A percentile compares a stretch with the other conserved stretches of the same genome.
Evolutionary conservation across 1,140 invertebrate genomes (phyloP).

Genomic region (Penaeus japonicus): DNA sequence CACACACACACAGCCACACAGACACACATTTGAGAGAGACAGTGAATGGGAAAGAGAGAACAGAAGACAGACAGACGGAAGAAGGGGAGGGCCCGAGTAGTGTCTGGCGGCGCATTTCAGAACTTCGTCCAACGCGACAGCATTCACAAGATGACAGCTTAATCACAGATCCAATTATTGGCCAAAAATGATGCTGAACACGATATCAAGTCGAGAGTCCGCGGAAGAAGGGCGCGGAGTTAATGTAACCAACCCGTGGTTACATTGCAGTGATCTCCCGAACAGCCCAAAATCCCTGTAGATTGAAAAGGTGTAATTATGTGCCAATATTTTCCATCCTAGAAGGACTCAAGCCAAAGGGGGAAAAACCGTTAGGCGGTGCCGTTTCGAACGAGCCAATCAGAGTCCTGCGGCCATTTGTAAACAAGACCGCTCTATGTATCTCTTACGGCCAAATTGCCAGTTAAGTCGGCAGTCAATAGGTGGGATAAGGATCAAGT

Average conservation of each 20-base stretch:
- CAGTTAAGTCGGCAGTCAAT: slow-evolving; percentile 53
- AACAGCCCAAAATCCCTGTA: neutral
- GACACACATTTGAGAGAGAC: neutral
- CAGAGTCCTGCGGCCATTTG: slow-evolving; percentile 48
- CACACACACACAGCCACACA: too few species aligned
- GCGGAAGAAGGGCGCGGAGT: neutral
- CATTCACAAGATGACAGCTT: slow-evolving; percentile 35
- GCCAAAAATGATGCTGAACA: neutral
- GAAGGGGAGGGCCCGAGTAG: neutral
- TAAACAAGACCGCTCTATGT: slow-evolving; percentile 46
- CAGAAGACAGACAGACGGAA: neutral
- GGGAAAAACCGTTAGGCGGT: too few species aligned
- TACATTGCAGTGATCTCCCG: neutral
- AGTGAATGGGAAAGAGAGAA: neutral
- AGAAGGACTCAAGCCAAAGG: neutral
- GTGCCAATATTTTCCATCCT: neutral
- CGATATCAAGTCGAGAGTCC: neutral
- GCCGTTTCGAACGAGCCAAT: neutral
- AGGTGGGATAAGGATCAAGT: slow-evolving; percentile 50
- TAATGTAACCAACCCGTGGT: neutral
- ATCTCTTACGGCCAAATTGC: slow-evolving; percentile 52
- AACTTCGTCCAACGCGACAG: slow-evolving; percentile 20
- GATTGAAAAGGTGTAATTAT: slow-evolving; percentile 36
- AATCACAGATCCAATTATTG: slow-evolving; percentile 41
- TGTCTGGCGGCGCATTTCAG: neutral